phyloP scores from a whole-genome alignment of 2,888 invertebrate genomes.

The Melanargia galathea region DNA sequence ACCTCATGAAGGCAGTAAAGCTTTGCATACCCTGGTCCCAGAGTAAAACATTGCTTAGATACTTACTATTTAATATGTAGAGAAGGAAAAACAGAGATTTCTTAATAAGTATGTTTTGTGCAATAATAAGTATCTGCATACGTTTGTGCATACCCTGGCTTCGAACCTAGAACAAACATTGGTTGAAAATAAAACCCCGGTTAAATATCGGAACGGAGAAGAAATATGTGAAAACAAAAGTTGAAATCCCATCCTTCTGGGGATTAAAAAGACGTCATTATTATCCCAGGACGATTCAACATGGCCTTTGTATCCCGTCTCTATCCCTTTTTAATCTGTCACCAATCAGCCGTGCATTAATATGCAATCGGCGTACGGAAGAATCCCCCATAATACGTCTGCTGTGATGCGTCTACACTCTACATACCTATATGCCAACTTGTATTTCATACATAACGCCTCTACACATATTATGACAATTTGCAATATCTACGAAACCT shows the following conservation, averaged over 20 bases:
- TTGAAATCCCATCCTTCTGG: conserved; percentile 15
- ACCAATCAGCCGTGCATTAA: conserved; percentile 46
- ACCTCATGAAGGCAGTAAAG: too few species aligned
- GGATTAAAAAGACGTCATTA: conserved; percentile 26
- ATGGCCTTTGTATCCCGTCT: conserved; percentile 28
- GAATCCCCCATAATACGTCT: conserved; percentile 42
- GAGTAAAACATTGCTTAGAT: too few species aligned
- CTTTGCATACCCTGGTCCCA: too few species aligned
- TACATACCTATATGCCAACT: conserved; percentile 1
- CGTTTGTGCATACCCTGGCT: too few species aligned
- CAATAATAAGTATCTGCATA: too few species aligned
- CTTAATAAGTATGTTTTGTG: too few species aligned
- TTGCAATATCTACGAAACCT: too few species aligned
- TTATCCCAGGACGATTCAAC: conserved; percentile 33
- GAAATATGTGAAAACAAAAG: not conserved
- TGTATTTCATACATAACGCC: not conserved
- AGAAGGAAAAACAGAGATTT: too few species aligned
- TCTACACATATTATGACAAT: too few species aligned
- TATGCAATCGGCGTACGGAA: conserved; percentile 45
- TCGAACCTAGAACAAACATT: too few species aligned
- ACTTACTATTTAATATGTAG: too few species aligned
- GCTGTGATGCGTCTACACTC: not conserved
- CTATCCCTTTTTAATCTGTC: conserved; percentile 43
- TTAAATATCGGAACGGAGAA: not conserved
- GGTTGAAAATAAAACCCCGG: too few species aligned